Evolutionary conservation across 2,888 invertebrate genomes (phyloP), one percentile per base, ranked within the genome.

Genomic region (Scrobipalpa costella): DNA sequence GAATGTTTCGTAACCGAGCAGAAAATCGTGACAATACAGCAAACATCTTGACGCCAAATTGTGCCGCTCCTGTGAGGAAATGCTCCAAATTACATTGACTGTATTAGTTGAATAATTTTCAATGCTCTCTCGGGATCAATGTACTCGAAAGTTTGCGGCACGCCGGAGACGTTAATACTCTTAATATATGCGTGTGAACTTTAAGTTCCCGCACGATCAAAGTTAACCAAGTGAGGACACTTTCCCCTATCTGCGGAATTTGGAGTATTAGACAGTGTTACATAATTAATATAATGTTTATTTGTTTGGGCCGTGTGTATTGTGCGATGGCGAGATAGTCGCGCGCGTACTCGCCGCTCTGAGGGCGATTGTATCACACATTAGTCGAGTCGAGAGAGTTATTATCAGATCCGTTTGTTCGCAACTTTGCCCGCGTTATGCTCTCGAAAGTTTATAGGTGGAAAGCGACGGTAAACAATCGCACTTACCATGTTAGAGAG

Each of bases 401-500:
- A 80, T 82, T 87, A 88, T 87, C 86, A 76, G 84, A 82, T 83
- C 72, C 69, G 76, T 79, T 81, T 78, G 82, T 83, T 81, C 70
- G 70, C 71, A 85, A 85, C 76, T 84, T 85, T 74, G 71, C 71
- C 71, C 44, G 52, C 52, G 77, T 72, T 70, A 81, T 75, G 75
- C 74, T 78, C 72, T 74, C 70, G 78, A 76, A 83, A 83, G 72
- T 86, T 60, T 84, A 76, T 78, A 77, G 75, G 73, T 68, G 66
- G 73, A 71, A 73, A 71, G 74, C 71, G 81, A 74, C 77, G 78
- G 79, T 76, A 78, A 78, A 74, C 59, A 57, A 67, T 64, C 64
- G 67, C 55, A 89, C 89, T 91, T 85, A 91, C 91, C 91, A 91
- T 91, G 88, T 91, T 91, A 85, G 91, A 90, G 90, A 91, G 90